Evolutionary conservation across 2,797 vertebrate genomes (phyloP).

Genomic region (Euphonia xanthogaster): DNA sequence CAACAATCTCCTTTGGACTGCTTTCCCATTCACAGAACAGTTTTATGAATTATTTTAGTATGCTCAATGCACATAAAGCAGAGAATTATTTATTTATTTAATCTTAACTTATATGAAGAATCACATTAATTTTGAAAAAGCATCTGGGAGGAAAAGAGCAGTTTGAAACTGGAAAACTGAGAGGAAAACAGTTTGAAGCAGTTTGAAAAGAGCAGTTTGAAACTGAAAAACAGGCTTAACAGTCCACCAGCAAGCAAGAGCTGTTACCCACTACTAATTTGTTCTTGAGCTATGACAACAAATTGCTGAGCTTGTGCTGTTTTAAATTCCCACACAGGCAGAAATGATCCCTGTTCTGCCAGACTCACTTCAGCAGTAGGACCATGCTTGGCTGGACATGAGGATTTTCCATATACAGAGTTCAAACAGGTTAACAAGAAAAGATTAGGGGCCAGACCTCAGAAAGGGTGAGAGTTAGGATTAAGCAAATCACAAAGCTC

Average conservation of each 20-base stretch:
- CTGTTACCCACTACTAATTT: not conserved
- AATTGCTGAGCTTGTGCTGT: not conserved
- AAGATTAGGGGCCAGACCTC: not conserved
- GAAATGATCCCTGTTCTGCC: not conserved
- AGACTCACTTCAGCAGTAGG: not conserved
- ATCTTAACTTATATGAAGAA: not conserved
- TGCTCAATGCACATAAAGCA: not conserved
- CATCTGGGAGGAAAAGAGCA: not conserved
- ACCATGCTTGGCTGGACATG: not conserved
- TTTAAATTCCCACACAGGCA: not conserved
- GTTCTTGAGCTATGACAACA: not conserved
- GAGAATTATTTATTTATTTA: not conserved
- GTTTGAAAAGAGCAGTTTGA: not conserved
- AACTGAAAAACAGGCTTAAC: not conserved
- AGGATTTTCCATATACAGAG: not conserved
- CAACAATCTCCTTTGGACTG: not conserved
- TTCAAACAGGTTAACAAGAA: not conserved
- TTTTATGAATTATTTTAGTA: not conserved
- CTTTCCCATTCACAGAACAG: not conserved
- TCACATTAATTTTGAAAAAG: not conserved
- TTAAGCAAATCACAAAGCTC: not conserved
- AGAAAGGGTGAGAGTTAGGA: not conserved
- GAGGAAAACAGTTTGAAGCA: no score
- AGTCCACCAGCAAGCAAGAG: not conserved
- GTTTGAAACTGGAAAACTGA: not conserved